These are phyloP conservation scores for Notospermus geniculatus DNA, from an alignment of 1,140 invertebrate genomes.

Conservation along the genomic window DNA sequence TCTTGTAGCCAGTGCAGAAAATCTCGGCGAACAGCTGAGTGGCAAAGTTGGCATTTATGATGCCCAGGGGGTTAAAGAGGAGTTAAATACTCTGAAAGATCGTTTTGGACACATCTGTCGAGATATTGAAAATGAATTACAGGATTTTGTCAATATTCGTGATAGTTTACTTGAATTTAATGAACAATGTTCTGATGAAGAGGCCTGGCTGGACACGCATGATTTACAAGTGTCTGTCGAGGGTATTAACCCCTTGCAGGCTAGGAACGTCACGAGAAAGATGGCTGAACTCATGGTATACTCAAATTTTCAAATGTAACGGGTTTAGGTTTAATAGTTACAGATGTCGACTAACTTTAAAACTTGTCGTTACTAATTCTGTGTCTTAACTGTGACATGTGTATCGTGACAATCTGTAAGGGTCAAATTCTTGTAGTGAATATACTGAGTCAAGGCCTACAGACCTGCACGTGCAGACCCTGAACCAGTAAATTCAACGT, in stretches of 20 bases:
- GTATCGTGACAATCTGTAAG: no score
- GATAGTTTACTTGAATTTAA: not conserved
- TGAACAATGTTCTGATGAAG: not conserved
- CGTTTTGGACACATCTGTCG: not conserved
- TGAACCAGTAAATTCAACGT: no score
- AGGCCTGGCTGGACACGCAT: constrained; percentile 3
- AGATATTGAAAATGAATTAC: not conserved
- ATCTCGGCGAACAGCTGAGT: not conserved
- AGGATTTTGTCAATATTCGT: not conserved
- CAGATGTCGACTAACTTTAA: no score
- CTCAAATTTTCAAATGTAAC: no score
- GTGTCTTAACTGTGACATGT: no score
- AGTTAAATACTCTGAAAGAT: not conserved
- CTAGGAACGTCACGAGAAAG: no score
- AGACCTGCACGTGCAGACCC: no score
- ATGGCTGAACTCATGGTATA: no score
- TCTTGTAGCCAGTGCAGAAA: not conserved
- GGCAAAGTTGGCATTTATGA: not conserved
- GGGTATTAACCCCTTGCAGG: not conserved
- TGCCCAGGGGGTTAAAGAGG: not conserved
- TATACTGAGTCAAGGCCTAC: no score
- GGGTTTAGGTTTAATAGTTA: no score
- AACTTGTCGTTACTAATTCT: no score
- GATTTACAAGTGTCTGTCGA: not conserved
- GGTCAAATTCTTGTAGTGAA: no score